Percentiles rank a stretch among this genome's conserved stretches.
These are phyloP conservation scores for Melolontha melolontha DNA, from an alignment of 2,888 invertebrate species.

Conservation along the genomic window DNA sequence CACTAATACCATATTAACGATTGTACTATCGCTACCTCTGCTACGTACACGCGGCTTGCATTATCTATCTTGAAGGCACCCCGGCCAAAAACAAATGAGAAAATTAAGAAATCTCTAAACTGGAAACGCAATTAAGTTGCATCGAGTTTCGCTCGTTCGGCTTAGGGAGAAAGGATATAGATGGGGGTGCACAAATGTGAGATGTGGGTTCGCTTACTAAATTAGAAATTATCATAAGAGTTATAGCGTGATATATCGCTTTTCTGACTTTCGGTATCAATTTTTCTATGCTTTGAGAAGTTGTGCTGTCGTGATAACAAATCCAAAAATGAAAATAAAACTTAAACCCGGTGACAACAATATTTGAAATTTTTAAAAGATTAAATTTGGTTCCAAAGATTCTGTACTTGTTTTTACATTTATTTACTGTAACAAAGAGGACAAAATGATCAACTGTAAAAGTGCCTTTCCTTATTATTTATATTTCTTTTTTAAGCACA, in stretches of 20 bases:
- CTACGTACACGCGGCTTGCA: constrained; percentile 37
- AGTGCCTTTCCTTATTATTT: too few relatives aligned
- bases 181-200: constrained; percentile 25
- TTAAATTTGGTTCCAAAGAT: too few relatives aligned
- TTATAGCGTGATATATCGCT: constrained; percentile 1
- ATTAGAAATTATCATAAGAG: constrained; percentile 36
- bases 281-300: too few relatives aligned
- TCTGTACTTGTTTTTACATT: too few relatives aligned
- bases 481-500: too few relatives aligned
- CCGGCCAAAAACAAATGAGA: constrained; percentile 36
- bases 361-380: too few relatives aligned
- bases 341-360: too few relatives aligned
- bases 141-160: constrained; percentile 35
- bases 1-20: constrained; percentile 51
- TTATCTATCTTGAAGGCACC: constrained; percentile 28
- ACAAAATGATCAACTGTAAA: too few relatives aligned
- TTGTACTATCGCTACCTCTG: constrained; percentile 32
- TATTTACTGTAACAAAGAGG: too few relatives aligned
- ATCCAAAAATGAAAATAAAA: too few relatives aligned
- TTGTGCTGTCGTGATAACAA: too few relatives aligned
- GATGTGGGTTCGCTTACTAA: constrained; percentile 35
- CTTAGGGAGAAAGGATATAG: constrained; percentile 25
- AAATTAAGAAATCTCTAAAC: constrained; percentile 38
- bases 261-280: too few relatives aligned
- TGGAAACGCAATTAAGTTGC: constrained; percentile 40